Percentiles rank a stretch among this genome's conserved stretches.
Evolutionary conservation across 2,113 vertebrate genomes (phyloP).

Genomic region (Diphyllodes magnificus): DNA sequence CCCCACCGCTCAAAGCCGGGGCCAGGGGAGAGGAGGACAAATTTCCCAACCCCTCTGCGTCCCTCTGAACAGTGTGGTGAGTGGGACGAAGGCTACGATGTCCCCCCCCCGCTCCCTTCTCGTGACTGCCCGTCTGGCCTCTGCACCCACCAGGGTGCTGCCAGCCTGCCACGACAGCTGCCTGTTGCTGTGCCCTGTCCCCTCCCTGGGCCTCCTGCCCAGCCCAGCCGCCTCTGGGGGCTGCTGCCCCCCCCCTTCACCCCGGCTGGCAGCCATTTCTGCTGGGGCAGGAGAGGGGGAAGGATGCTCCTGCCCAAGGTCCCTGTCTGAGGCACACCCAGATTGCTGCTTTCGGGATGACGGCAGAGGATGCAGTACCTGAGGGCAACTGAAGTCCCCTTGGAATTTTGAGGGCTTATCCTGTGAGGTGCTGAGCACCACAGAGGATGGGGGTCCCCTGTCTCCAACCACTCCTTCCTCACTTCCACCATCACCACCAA

Average conservation of each 20-base stretch:
- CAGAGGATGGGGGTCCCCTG: not conserved
- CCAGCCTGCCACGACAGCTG: not conserved
- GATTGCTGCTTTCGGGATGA: not conserved
- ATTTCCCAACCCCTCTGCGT: not conserved
- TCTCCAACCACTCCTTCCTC: not conserved
- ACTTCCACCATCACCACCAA: not conserved
- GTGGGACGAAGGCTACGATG: not conserved
- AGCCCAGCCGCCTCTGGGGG: not conserved
- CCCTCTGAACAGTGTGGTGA: not conserved
- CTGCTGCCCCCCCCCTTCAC: not conserved
- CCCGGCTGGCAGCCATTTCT: not conserved
- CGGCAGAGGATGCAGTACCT: not conserved
- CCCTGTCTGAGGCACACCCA: not conserved
- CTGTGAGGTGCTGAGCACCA: not conserved
- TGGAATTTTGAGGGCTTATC: not conserved
- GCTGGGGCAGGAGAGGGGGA: not conserved
- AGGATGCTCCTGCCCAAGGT: not conserved
- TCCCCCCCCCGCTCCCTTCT: not conserved
- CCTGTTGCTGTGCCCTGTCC: not conserved
- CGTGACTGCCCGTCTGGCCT: not conserved
- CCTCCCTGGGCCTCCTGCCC: not conserved
- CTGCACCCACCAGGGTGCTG: not conserved
- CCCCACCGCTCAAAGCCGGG: not conserved
- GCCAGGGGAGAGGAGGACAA: not conserved
- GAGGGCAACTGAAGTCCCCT: not conserved